Percentiles rank a stretch among this genome's conserved stretches.
Conservation (phyloP, 2,797 vertebrate genomes). For the Centropyge bicolor region DNA sequence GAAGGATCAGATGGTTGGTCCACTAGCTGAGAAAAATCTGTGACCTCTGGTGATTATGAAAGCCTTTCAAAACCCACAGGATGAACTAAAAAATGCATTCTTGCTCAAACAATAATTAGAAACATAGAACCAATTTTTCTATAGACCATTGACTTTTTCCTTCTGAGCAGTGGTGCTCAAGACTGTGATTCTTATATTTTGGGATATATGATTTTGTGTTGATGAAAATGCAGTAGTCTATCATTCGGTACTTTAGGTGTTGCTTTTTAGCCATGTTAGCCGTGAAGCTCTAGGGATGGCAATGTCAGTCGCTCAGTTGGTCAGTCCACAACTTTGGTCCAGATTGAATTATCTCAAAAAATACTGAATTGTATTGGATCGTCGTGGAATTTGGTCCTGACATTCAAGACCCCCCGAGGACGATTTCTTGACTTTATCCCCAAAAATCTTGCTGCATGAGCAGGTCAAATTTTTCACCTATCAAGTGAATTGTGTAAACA, state of each 20-base stretch:
- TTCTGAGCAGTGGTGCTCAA: background rate
- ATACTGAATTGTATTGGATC: background rate
- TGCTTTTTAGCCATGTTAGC: background rate
- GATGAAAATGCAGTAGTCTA: background rate
- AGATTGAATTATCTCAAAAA: background rate
- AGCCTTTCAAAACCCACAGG: constrained; percentile 26
- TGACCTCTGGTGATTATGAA: constrained; percentile 10
- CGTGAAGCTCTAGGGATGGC: background rate
- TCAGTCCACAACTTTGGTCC: background rate
- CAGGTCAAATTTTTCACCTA: background rate
- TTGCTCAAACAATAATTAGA: constrained; percentile 30
- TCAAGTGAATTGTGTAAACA: background rate
- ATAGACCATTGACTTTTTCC: background rate
- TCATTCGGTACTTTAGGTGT: background rate
- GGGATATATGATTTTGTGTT: background rate
- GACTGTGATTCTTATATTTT: background rate
- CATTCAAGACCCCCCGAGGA: too few relatives aligned
- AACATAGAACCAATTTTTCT: constrained; percentile 17
- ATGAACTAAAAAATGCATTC: constrained; percentile 28
- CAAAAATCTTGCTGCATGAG: background rate
- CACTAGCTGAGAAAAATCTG: constrained; percentile 8
- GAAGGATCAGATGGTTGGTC: constrained; percentile 22
- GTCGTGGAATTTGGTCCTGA: too few relatives aligned
- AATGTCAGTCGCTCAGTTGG: too few relatives aligned
- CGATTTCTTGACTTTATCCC: too few relatives aligned